Evolutionary conservation across 2,113 vertebrate species (phyloP), one percentile per base, ranked within the genome.

Genomic region (Eolophus roseicapilla): DNA sequence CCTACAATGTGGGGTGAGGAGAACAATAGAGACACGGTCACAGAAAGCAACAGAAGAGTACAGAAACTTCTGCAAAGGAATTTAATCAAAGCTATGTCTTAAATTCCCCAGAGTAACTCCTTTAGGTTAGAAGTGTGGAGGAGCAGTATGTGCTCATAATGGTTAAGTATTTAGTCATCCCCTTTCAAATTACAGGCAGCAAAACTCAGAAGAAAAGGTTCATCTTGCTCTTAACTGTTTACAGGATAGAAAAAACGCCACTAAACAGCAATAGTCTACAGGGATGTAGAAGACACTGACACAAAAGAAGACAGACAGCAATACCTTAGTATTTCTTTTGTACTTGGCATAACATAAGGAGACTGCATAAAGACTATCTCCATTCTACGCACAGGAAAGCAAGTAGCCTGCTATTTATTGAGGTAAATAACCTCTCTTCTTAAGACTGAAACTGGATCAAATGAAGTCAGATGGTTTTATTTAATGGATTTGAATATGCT

Each of bases 1-100:
- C 95, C 99, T 99, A 52, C 1, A 35, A 27, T 59, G 87, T 78
- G 76, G 46, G 62, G 46, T 13, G 33, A 88, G 63, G 21, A 90
- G 18, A 85, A 92, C 28, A 70, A 85, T 6, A 63, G 33, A 75
- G 27, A 62, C 6, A 17, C 0, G 16, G 63, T 92, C 70, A 95
- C 60, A 44, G 43, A 69, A 80, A 81, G 35, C 60, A 95, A 79
- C 44, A 80, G 33, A 35, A 68, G 13, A 83, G 15, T 19, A 90
- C 4, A 57, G 15, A 71, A 10, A 69, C 7, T 60, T 88, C 75
- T 91, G 90, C 79, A 80, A 67, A 87, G 37, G 39, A 62, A 65
- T 73, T 79, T 47, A 82, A 78, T 49, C 75, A 92, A 91, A 94
- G 39, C 50, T 47, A n/a, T 13, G 3, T 49, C 18, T 44, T 21